phyloP scores from a whole-genome alignment of 64 coral and sea anemone genomes.

The Exaiptasia diaphana region DNA sequence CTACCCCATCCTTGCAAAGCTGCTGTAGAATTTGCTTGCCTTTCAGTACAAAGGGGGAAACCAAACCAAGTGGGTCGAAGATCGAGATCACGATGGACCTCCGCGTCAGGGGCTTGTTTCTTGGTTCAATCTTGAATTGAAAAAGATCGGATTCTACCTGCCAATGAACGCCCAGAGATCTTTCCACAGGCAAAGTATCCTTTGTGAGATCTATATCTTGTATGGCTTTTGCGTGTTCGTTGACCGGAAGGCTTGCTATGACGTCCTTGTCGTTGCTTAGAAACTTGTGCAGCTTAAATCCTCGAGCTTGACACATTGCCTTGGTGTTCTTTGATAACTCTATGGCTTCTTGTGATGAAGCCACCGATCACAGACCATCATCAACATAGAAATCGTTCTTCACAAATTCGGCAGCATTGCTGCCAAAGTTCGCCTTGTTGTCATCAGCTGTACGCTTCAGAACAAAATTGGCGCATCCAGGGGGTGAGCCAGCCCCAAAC shows the following conservation, averaged over 20 bases:
- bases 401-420: constrained; percentile 1
- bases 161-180: constrained; percentile 34
- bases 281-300: constrained; percentile 35
- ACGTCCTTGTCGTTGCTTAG: constrained; percentile 46
- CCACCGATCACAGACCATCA: constrained; percentile 20
- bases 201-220: constrained; percentile 25
- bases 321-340: constrained; percentile 5
- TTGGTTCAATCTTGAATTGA: constrained; percentile 3
- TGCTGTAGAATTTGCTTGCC: constrained; percentile 33
- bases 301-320: constrained; percentile 25
- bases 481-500: constrained; percentile 30
- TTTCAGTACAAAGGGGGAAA: constrained; percentile 14
- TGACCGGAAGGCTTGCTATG: constrained; percentile 10
- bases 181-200: constrained; percentile 26
- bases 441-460: constrained; percentile 34
- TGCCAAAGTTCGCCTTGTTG: constrained; percentile 1
- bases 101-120: constrained; percentile 9
- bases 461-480: constrained; percentile 34
- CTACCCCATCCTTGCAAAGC: neutral
- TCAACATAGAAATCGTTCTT: constrained; percentile 32
- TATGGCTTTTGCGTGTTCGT: constrained; percentile 23
- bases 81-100: constrained; percentile 32
- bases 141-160: constrained; percentile 37
- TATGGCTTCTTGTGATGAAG: constrained; percentile 22
- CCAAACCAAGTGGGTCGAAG: constrained; percentile 30